These are phyloP conservation scores for Myotis vivesi DNA, from an alignment of 2,797 vertebrate species.

Conservation along the genomic window DNA sequence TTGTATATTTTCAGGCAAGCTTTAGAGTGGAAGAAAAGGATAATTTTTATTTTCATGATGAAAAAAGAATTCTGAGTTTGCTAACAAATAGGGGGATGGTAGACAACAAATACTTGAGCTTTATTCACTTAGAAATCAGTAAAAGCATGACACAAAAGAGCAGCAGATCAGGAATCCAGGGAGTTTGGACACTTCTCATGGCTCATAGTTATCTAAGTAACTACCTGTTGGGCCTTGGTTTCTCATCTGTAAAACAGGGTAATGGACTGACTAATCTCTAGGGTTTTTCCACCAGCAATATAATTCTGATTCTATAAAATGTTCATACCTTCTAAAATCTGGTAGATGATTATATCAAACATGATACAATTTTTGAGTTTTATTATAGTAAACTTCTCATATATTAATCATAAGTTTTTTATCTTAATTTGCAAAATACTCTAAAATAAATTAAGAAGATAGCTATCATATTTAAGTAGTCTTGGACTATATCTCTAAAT, in stretches of 20 bases:
- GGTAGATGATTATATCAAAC: not conserved
- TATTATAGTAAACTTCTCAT: not conserved
- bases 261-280: not conserved
- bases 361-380: not conserved
- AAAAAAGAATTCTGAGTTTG: constrained; percentile 37
- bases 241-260: not conserved
- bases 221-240: not conserved
- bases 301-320: constrained; percentile 25
- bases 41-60: constrained; percentile 28
- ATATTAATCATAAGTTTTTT: not conserved
- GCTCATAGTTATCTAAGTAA: not conserved
- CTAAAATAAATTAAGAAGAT: constrained; percentile 28
- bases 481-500: not conserved
- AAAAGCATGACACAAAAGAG: not conserved
- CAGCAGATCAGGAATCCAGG: not conserved
- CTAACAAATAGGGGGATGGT: not conserved
- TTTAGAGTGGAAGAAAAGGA: not conserved
- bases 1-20: constrained; percentile 39
- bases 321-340: not conserved
- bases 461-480: not conserved
- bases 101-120: not conserved
- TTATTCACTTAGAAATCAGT: not conserved
- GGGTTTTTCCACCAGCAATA: not conserved
- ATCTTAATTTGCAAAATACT: not conserved
- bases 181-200: not conserved